Evolutionary conservation across 1,140 invertebrate genomes (phyloP).

Genomic region (Arctopsyche grandis): DNA sequence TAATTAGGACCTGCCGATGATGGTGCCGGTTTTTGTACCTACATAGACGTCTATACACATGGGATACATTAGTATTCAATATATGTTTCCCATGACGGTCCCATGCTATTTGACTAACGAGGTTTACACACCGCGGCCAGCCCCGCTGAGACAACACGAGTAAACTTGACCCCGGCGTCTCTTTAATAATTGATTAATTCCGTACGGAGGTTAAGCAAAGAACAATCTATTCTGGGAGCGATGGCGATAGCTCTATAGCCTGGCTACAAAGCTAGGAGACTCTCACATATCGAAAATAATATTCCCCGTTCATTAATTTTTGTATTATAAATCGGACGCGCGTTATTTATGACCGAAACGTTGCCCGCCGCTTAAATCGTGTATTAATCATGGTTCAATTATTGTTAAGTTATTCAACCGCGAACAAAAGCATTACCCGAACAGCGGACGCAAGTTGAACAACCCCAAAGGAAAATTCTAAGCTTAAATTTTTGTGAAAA

Average conservation of each 20-base stretch:
- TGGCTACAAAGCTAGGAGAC: no score
- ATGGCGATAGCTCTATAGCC: neutral
- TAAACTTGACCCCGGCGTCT: slow-evolving; percentile 49
- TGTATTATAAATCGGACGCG: slow-evolving; percentile 41
- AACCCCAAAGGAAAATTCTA: slow-evolving; percentile 6
- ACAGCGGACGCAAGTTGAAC: neutral
- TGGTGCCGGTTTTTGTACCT: neutral
- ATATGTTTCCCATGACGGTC: slow-evolving; percentile 48
- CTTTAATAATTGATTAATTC: slow-evolving; percentile 49
- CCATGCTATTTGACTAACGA: slow-evolving; percentile 52
- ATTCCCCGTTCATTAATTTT: slow-evolving; percentile 26
- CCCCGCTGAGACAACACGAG: slow-evolving; percentile 45
- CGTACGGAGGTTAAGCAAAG: slow-evolving; percentile 46
- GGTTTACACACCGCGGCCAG: slow-evolving; percentile 34
- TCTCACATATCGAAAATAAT: no score
- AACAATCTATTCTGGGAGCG: slow-evolving; percentile 35
- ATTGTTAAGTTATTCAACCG: slow-evolving; percentile 39
- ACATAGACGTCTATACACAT: slow-evolving; percentile 9
- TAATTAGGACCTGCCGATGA: neutral
- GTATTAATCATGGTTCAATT: slow-evolving; percentile 46
- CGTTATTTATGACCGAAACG: slow-evolving; percentile 41
- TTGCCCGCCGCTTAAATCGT: slow-evolving; percentile 35
- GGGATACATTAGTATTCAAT: slow-evolving; percentile 40
- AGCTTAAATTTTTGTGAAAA: neutral
- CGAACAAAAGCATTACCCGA: slow-evolving; percentile 26